These are phyloP conservation scores for Sylvicola cinctus DNA, from an alignment of 2,888 invertebrate genomes.

Conservation along the genomic window DNA sequence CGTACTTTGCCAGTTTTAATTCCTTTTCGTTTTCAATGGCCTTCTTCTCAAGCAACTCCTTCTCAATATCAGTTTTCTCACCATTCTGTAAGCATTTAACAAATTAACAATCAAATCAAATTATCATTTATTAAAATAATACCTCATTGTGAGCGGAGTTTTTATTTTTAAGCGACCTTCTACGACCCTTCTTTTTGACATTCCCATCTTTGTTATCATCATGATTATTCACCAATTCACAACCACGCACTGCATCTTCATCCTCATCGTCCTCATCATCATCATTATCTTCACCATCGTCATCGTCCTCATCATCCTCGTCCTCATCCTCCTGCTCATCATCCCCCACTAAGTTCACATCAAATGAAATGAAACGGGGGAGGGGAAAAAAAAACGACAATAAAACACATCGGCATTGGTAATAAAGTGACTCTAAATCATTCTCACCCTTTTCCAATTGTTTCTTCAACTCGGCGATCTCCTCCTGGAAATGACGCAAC, in stretches of 20 bases:
- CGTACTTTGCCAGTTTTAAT: conserved; percentile 49
- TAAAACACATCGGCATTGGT: not conserved
- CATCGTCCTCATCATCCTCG: conserved; percentile 28
- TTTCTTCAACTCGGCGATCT: conserved; percentile 78
- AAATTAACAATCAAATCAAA: no score
- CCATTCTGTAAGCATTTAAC: conserved; percentile 11
- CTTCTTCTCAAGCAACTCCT: conserved; percentile 43
- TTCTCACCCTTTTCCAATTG: conserved; percentile 49
- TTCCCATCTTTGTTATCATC: conserved; percentile 29
- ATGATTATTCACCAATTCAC: conserved; percentile 32
- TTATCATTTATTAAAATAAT: not conserved
- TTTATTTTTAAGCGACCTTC: conserved; percentile 6
- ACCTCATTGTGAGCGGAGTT: conserved; percentile 1
- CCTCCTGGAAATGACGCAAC: conserved; percentile 85
- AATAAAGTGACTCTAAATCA: not conserved
- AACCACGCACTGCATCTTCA: conserved; percentile 28
- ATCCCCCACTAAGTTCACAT: conserved; percentile 1
- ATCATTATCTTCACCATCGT: conserved; percentile 29
- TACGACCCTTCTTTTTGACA: conserved; percentile 20
- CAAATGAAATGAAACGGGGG: not conserved
- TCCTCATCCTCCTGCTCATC: conserved; percentile 20
- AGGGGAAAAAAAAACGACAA: not conserved
- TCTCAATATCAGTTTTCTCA: conserved; percentile 32
- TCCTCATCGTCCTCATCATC: conserved; percentile 33
- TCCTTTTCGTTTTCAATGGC: conserved; percentile 49